phyloP scores from a whole-genome alignment of 2,797 vertebrate genomes.

The Sebastiscus albofasciatus region DNA sequence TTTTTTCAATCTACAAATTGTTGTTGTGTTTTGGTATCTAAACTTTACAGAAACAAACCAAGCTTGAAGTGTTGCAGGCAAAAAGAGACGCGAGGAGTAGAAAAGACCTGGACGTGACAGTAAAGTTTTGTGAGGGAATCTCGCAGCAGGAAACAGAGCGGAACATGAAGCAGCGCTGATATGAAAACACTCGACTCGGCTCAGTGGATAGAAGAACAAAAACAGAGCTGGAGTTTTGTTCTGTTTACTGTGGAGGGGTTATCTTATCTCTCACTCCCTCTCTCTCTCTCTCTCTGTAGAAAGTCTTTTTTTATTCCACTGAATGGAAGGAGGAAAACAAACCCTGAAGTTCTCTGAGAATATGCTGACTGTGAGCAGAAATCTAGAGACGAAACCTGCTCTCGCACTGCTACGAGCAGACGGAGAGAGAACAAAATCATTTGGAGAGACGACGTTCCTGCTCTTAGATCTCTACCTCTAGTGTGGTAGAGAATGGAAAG shows the following conservation, averaged over 20 bases:
- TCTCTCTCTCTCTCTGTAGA: neutral
- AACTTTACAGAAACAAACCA: neutral
- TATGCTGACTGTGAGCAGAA: neutral
- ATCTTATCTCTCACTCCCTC: neutral
- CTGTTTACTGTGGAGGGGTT: neutral
- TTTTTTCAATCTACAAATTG: neutral
- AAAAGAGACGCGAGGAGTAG: neutral
- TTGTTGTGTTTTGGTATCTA: neutral
- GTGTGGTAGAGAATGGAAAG: neutral
- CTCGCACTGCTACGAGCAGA: neutral
- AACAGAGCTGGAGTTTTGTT: conserved; percentile 14
- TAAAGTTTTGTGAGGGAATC: neutral
- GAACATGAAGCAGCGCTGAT: neutral
- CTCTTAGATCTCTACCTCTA: neutral
- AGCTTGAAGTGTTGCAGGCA: neutral
- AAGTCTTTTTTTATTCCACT: neutral
- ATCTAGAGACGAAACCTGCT: too few species aligned
- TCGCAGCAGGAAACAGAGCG: conserved; percentile 19
- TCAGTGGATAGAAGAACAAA: conserved; percentile 18
- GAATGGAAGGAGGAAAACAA: conserved; percentile 20
- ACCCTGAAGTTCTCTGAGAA: neutral
- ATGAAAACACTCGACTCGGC: conserved; percentile 3
- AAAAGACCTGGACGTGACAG: neutral
- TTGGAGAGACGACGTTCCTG: neutral
- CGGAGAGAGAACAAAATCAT: neutral